Percentiles rank a stretch among this genome's conserved stretches.
Conservation (phyloP, 2,797 vertebrate species). For the Scolopax bukidnonensis region DNA sequence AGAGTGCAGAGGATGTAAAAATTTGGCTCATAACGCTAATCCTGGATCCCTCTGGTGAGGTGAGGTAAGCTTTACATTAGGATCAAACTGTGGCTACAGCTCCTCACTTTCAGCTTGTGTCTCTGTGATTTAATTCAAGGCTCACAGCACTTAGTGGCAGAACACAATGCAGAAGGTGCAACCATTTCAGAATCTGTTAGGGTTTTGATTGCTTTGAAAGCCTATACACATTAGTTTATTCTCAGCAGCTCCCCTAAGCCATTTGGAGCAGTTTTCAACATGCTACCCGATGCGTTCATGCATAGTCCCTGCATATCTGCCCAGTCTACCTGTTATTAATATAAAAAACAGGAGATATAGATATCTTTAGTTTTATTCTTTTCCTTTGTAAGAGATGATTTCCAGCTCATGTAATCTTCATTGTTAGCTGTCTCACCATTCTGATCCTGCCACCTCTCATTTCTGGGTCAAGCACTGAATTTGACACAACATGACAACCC, state of each 20-base stretch:
- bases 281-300: background rate
- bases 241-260: background rate
- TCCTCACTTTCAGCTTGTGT: background rate
- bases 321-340: background rate
- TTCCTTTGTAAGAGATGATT: background rate
- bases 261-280: background rate
- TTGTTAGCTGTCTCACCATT: background rate
- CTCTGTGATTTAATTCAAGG: background rate
- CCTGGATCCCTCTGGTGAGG: background rate
- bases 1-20: background rate
- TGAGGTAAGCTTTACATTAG: background rate
- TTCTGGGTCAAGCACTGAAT: conserved; percentile 76
- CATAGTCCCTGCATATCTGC: background rate
- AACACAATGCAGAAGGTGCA: background rate
- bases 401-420: background rate
- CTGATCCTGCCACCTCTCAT: conserved; percentile 21
- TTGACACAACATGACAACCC: conserved; percentile 73
- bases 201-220: background rate
- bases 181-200: background rate
- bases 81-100: background rate
- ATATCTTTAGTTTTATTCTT: background rate
- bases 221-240: background rate
- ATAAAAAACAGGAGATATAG: background rate
- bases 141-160: background rate
- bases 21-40: background rate